A percentile compares a stretch with the other conserved stretches of the same genome.
These are phyloP conservation scores for Panzeria rudis DNA, from an alignment of 2,888 invertebrate species.

Conservation along the genomic window DNA sequence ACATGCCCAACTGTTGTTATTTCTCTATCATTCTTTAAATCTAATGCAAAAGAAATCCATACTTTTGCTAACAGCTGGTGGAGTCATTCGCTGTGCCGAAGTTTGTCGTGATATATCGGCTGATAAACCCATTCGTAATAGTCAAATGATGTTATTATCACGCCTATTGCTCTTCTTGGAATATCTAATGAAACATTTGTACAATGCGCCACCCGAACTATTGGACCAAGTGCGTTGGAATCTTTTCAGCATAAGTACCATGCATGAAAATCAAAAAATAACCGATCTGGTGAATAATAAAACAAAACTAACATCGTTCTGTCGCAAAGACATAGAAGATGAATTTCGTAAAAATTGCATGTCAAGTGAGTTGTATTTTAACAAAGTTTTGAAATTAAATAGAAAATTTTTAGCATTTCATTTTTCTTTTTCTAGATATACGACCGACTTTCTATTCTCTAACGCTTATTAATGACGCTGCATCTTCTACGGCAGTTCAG, in stretches of 20 bases:
- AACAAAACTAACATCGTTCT: constrained; percentile 88
- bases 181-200: constrained; percentile 97
- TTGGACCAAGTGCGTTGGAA: constrained; percentile 95
- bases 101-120: constrained; percentile 84
- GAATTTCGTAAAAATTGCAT: constrained; percentile 86
- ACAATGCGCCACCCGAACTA: constrained; percentile 94
- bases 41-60: constrained; percentile 98
- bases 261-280: constrained; percentile 85
- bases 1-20: constrained; percentile 95
- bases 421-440: constrained; percentile 85
- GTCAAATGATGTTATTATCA: constrained; percentile 92
- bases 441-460: constrained; percentile 96
- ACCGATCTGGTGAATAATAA: constrained; percentile 84
- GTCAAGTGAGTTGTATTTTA: constrained; percentile 76
- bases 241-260: constrained; percentile 87
- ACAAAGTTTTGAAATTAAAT: not conserved
- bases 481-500: constrained; percentile 84
- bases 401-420: not conserved
- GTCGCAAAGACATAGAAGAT: constrained; percentile 90
- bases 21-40: constrained; percentile 96
- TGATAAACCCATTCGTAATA: constrained; percentile 82
- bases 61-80: constrained; percentile 91
- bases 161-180: constrained; percentile 94
- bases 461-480: constrained; percentile 87
- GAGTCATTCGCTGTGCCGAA: constrained; percentile 88